Base-by-base conservation (phyloP, 2,888 invertebrate genomes). In the Hipparchia semele region DNA sequence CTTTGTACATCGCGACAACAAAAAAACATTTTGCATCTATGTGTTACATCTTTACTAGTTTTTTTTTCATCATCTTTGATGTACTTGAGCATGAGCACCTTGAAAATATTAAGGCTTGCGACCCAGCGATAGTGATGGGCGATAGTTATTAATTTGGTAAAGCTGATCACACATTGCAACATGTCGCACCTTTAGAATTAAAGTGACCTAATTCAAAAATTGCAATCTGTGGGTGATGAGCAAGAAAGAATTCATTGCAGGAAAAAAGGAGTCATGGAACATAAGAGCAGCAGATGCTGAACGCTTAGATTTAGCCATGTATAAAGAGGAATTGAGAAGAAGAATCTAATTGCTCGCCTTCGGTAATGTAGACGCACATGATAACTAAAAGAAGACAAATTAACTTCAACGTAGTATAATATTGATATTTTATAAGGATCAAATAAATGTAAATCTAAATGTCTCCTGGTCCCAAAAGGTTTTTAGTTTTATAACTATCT, bases 21-120 rank as follows among this genome's bases (percentile, higher is more conserved):
- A 88, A 90, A 87, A 89, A 80, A 87, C 88, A 87, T 72, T 90
- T 88, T 86, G 87, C 91, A 91, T 91, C 91, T 91, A 91, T 91
- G 87, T 91, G 87, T 88, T 87, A 91, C 91, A 91, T 91, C 90
- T 84, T 81, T 79, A 79, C 75, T 81, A 76, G 80, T 86, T 89
- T 87, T 84, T 84, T 73, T 85, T 79, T 80, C 46, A 6, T 81
- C 80, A 83, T 83, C 82, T 81, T 81, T 81, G 82, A 51, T 56
- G 46, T 62, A 84, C 81, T 88, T 87, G 83, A 84, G 81, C 86
- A 84, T 87, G 83, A 84, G 82, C 86, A 84, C 82, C 84, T 87
- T 84, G 81, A 80, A 85, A 81, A 56, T 65, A 51, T 74, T 77
- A 64, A 71, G 72, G 84, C 58, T 70, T 65, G 81, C 76, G 67